Base-by-base conservation (phyloP, 2,888 invertebrate species). In the Aplocera efformata region DNA sequence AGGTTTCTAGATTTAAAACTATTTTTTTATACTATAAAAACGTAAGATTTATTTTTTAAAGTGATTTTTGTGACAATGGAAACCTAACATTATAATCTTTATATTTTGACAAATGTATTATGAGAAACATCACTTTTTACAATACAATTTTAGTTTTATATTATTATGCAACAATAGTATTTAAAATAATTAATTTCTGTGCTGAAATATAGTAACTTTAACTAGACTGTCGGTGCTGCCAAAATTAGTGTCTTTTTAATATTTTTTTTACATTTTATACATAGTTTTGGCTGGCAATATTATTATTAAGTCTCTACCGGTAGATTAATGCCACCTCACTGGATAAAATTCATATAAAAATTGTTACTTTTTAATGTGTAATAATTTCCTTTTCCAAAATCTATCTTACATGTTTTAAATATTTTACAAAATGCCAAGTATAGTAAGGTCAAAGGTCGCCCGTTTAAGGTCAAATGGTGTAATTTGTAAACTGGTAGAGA, bases 1-100 rank as follows among this genome's bases (percentile, higher is more conserved):
- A 61, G 61, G 47, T 55, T 52, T 38, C 51, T 63, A 62, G 51
- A 26, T 39, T 34, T 32, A 33, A 50, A 43, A 54, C 48, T 53
- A 17, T 20, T 34, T 17, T 32, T n/a, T 7, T 7, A 17, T n/a
- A 24, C 11, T 6, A 5, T 34, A 21, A 25, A 26, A 7, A 20
- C 21, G n/a, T 34, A 27, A 27, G 8, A 25, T 10, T 11, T 21
- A 7, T 27, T 10, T 10, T 26, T 21, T 20, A 17, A 22, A n/a
- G n/a, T n/a, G n/a, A 17, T 31, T 9, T 25, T 25, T 33, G 6
- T 9, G 6, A 17, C 13, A 17, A 32, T 30, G 23, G 10, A 26
- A 13, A 31, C 25, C n/a, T 10, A 24, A 7, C 3, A 24, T 31
- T 13, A 3, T 13, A 11, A 0, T 29, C 0, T 29, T 22, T 31